Evolutionary conservation across 2,797 vertebrate species (phyloP), one percentile per base, ranked within the genome.

Genomic region (Hippopotamyrus pictus): DNA sequence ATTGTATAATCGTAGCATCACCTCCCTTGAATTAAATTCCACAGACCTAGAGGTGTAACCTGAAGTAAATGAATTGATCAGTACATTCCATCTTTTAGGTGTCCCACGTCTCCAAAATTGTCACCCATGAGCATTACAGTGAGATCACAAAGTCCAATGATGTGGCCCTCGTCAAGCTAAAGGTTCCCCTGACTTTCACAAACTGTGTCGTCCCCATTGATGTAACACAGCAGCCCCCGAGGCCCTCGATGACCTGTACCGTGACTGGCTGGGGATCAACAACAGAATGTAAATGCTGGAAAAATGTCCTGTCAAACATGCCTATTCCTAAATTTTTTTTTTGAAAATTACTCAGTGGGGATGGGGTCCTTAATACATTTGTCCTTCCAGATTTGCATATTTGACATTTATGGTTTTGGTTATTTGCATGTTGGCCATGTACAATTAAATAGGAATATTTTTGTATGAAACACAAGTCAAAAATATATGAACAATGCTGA

Each of bases 211-310:
- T 95, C 57, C 95, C 95, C 44, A 94, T 96, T 2, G 8, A 91
- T 29, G 12, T 96, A 89, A 95, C 93, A 91, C 91, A 85, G 57
- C 0, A 1, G 0, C 85, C 92, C 0, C 65, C 94, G 29, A 48
- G 90, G 0, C 41, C 85, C n/a, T 3, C 12, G 53, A 89, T 51
- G 33, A 91, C 1, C 41, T 96, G 96, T 92, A 93, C 94, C 29
- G 76, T 94, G 91, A 96, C 96, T 0, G 96, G 95, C 90, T 96
- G 96, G 95, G 95, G 96, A 3, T 76, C 94, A 89, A 95, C 94
- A n/a, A 90, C 84, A 87, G 95, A 96, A 89, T 94, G 95, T 96
- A 91, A 51, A 94, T 48, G 5, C 46, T 33, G 12, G 46, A 46
- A 25, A 29, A 48, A 41, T 9, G 12, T 11, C 44, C 57, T 8